phyloP scores from a whole-genome alignment of 2,113 vertebrate genomes.

The Muntiacus muntjak region DNA sequence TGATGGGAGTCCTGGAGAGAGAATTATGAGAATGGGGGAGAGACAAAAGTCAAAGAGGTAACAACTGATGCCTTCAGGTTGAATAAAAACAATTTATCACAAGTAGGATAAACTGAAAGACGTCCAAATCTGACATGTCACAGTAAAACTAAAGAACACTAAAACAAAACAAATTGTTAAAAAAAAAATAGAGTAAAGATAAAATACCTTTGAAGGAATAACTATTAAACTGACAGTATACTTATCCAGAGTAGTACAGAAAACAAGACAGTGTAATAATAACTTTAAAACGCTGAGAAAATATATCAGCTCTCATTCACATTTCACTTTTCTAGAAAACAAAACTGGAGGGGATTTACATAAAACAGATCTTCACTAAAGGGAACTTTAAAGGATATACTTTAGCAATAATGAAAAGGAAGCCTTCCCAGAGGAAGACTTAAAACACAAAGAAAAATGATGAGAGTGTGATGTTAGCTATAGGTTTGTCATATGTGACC shows the following conservation, averaged over 20 bases:
- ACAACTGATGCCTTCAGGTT: background rate
- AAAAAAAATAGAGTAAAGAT: background rate
- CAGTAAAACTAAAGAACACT: background rate
- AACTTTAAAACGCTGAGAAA: background rate
- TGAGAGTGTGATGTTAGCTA: background rate
- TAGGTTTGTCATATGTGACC: background rate
- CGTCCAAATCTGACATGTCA: background rate
- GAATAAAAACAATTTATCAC: background rate
- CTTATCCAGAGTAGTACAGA: background rate
- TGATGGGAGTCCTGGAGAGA: background rate
- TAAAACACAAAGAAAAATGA: background rate
- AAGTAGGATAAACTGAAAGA: background rate
- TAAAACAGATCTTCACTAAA: background rate
- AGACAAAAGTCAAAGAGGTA: background rate
- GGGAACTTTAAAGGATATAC: background rate
- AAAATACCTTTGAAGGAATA: background rate
- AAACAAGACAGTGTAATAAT: background rate
- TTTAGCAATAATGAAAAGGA: background rate
- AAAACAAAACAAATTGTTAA: background rate
- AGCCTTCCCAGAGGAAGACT: background rate
- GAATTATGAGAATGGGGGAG: background rate
- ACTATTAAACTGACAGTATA: background rate
- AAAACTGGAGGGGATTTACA: background rate
- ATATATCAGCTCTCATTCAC: background rate
- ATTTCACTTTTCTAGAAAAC: background rate